Percentiles rank a stretch among this genome's conserved stretches.
Evolutionary conservation across 2,113 vertebrate species (phyloP).

Genomic region (Passerina amoena): DNA sequence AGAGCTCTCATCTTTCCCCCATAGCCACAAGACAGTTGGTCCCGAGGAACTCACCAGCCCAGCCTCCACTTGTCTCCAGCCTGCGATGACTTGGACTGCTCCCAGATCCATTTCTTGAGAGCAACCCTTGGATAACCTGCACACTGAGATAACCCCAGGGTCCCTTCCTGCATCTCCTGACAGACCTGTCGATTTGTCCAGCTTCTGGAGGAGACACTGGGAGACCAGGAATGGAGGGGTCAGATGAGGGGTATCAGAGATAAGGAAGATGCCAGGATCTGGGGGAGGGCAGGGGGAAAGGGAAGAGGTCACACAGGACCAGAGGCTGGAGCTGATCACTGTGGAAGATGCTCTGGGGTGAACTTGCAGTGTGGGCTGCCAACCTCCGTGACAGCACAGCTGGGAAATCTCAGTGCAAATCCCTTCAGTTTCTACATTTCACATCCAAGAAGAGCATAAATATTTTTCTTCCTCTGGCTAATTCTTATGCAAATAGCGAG

Average conservation of each 20-base stretch:
- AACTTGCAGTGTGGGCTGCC: neutral
- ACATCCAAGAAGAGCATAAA: neutral
- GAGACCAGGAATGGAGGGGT: constrained; percentile 1
- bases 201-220: constrained; percentile 15
- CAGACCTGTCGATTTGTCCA: neutral
- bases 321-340: neutral
- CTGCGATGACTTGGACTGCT: constrained; percentile 15
- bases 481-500: neutral
- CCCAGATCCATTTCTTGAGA: constrained; percentile 9
- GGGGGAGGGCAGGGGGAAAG: neutral
- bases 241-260: neutral
- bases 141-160: neutral
- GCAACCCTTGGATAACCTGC: constrained; percentile 13
- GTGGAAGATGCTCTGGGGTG: neutral
- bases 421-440: neutral
- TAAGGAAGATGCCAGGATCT: neutral
- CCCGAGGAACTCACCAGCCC: neutral
- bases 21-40: constrained; percentile 3
- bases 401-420: neutral
- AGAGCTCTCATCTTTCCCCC: constrained; percentile 31
- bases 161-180: neutral
- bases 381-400: neutral
- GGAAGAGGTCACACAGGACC: neutral
- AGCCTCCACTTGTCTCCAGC: neutral
- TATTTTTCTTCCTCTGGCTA: neutral